Percentiles rank a stretch among this genome's conserved stretches.
Evolutionary conservation across 2,888 invertebrate species (phyloP).

Genomic region (Hemistola chrysoprasaria): DNA sequence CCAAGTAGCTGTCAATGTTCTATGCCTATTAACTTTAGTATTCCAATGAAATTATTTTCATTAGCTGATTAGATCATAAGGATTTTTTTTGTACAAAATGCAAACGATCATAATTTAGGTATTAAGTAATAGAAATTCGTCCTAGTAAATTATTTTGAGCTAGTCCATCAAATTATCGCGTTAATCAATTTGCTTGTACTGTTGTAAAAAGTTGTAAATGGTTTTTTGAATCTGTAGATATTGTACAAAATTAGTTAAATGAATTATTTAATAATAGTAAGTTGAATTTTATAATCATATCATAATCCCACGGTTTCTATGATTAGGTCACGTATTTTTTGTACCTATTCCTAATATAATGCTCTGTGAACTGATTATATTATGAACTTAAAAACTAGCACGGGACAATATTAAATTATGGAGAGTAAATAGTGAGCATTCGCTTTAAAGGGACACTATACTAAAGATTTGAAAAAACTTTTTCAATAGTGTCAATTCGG

Average conservation of each 20-base stretch:
- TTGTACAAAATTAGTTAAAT: conserved; percentile 73
- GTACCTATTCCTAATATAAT: conserved; percentile 29
- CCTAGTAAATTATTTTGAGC: conserved; percentile 78
- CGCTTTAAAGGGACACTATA: too few species aligned
- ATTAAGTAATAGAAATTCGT: conserved; percentile 68
- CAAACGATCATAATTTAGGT: conserved; percentile 68
- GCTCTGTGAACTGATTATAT: conserved; percentile 7
- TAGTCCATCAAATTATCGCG: conserved; percentile 73
- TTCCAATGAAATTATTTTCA: conserved; percentile 44
- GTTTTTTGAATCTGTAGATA: conserved; percentile 72
- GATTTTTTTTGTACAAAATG: conserved; percentile 70
- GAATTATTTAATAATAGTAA: conserved; percentile 64
- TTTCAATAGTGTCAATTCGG: too few species aligned
- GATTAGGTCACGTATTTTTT: conserved; percentile 39
- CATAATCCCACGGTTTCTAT: conserved; percentile 59
- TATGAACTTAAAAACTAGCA: too few species aligned
- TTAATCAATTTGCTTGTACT: conserved; percentile 44
- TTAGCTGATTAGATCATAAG: conserved; percentile 38
- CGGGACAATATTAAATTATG: too few species aligned
- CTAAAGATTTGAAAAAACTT: too few species aligned
- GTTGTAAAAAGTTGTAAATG: conserved; percentile 56
- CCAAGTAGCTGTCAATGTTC: conserved; percentile 15
- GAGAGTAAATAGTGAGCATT: too few species aligned
- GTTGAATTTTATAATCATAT: conserved; percentile 81
- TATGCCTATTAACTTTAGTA: conserved; percentile 36